Evolutionary conservation across 2,797 vertebrate species (phyloP).

Genomic region (Protonibea diacanthus): DNA sequence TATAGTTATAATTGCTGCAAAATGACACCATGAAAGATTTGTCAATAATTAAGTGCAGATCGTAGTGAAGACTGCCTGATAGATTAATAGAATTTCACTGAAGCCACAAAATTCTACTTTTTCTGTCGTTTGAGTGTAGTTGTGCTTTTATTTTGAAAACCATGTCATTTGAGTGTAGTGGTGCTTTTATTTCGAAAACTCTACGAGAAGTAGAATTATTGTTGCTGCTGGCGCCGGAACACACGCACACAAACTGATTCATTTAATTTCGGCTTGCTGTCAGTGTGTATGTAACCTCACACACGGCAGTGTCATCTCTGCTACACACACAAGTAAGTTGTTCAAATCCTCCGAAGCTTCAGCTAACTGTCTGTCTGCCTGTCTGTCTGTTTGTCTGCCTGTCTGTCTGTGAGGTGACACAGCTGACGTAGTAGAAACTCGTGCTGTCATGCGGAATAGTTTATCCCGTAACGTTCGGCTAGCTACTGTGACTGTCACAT

Average conservation of each 20-base stretch:
- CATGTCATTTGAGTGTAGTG: too few relatives aligned
- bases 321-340: conserved; percentile 44
- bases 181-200: conserved; percentile 31
- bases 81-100: too few relatives aligned
- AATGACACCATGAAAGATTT: too few relatives aligned
- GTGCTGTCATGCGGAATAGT: accelerated
- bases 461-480: background rate
- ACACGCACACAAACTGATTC: too few relatives aligned
- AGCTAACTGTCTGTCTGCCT: accelerated
- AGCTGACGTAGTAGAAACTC: accelerated
- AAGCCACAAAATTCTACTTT: too few relatives aligned
- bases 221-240: background rate
- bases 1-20: too few relatives aligned
- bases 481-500: conserved; percentile 22
- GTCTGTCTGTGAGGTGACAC: accelerated
- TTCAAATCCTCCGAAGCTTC: accelerated
- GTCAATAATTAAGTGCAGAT: too few relatives aligned
- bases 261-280: background rate
- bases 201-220: background rate
- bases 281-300: background rate
- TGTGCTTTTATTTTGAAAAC: conserved; percentile 29
- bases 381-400: background rate
- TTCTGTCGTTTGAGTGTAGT: too few relatives aligned
- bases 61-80: too few relatives aligned
- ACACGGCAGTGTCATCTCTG: conserved; percentile 1